Percentiles rank a stretch among this genome's conserved stretches.
Evolutionary conservation across 2,888 invertebrate genomes (phyloP).

Genomic region (Odontothrips loti): DNA sequence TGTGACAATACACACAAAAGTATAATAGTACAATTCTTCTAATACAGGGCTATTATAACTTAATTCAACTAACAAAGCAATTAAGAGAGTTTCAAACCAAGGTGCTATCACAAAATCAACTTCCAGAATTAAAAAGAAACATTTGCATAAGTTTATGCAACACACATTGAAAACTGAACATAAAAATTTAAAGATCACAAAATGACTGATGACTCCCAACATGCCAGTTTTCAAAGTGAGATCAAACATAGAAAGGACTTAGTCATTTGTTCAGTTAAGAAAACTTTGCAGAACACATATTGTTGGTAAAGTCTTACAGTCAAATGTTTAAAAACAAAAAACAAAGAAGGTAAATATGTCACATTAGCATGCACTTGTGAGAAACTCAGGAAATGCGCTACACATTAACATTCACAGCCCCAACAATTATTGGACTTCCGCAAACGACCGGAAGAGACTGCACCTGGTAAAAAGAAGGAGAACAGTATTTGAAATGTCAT

Average conservation of each 20-base stretch:
- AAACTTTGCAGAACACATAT: no score
- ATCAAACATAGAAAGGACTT: no score
- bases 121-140: background rate
- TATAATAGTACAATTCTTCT: background rate
- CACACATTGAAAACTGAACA: no score
- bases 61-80: background rate
- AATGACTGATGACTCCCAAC: no score
- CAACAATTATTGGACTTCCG: background rate
- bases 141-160: background rate
- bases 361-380: no score
- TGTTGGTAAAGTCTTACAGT: no score
- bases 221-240: no score
- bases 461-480: background rate
- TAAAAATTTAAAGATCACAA: no score
- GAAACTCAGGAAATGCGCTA: background rate
- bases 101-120: background rate
- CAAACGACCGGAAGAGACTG: background rate
- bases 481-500: background rate
- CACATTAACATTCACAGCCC: background rate
- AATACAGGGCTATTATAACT: constrained; percentile 1
- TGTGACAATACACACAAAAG: constrained; percentile 3
- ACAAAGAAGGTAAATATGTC: no score
- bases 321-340: no score
- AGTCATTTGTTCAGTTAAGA: no score
- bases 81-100: background rate